A percentile compares a stretch with the other conserved stretches of the same genome.
phyloP scores from a whole-genome alignment of 2,888 invertebrate species.

The Ctenicera cuprea region DNA sequence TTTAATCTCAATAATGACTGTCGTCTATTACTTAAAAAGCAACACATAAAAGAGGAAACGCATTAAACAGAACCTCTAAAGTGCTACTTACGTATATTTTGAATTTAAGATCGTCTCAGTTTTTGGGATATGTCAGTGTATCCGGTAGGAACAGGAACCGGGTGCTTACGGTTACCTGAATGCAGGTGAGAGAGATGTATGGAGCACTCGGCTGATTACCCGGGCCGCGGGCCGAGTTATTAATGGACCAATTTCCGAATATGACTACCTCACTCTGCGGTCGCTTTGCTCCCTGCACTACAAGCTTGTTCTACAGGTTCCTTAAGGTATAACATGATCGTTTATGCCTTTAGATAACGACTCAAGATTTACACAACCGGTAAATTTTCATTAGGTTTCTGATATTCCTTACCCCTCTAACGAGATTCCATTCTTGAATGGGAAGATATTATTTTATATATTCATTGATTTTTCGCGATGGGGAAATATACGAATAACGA shows the following conservation, averaged over 20 bases:
- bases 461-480: too few relatives aligned
- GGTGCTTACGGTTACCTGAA: conserved; percentile 45
- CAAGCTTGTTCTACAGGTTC: conserved; percentile 53
- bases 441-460: too few relatives aligned
- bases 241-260: conserved; percentile 63
- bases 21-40: conserved; percentile 36
- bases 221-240: conserved; percentile 60
- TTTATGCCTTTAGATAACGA: conserved; percentile 49
- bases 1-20: conserved; percentile 35
- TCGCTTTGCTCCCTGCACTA: conserved; percentile 52
- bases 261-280: conserved; percentile 60
- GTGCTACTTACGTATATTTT: conserved; percentile 48
- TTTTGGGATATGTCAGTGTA: conserved; percentile 48
- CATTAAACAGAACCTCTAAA: conserved; percentile 32
- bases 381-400: conserved; percentile 41
- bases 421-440: conserved; percentile 2
- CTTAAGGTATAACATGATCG: conserved; percentile 51
- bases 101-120: conserved; percentile 42
- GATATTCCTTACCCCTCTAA: conserved; percentile 26
- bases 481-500: conserved; percentile 1
- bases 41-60: conserved; percentile 29
- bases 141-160: conserved; percentile 44
- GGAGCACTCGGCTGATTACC: conserved; percentile 62
- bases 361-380: conserved; percentile 39
- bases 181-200: conserved; percentile 58